Conservation (phyloP, 2,113 vertebrate genomes). For the Vicugna pacos region DNA sequence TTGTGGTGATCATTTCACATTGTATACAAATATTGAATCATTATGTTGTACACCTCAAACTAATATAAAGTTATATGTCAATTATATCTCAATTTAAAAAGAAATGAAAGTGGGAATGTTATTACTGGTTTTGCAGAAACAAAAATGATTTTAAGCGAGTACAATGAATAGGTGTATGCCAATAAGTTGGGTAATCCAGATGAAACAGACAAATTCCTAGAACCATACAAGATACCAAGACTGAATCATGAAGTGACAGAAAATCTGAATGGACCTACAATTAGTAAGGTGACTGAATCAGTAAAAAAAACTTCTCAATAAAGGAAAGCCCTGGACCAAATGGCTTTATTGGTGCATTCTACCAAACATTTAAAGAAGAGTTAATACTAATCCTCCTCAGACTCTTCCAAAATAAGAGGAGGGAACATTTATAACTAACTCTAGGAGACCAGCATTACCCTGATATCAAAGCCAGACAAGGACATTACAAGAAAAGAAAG, state of each 20-base stretch:
- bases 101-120: background rate
- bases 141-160: background rate
- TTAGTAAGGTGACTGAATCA: background rate
- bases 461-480: background rate
- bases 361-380: background rate
- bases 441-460: background rate
- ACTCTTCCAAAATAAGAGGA: background rate
- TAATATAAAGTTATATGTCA: background rate
- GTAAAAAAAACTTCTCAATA: background rate
- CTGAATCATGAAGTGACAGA: background rate
- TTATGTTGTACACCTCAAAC: no score
- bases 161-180: background rate
- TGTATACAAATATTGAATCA: no score
- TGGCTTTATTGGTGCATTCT: background rate
- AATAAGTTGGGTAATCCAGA: background rate
- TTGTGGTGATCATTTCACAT: no score
- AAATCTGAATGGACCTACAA: background rate
- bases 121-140: background rate
- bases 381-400: background rate
- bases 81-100: background rate
- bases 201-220: background rate
- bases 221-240: background rate
- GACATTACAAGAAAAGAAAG: background rate
- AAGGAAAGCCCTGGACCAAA: background rate
- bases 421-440: background rate